Base-by-base conservation (phyloP, 2,888 invertebrate species). In the Lagria hirta region DNA sequence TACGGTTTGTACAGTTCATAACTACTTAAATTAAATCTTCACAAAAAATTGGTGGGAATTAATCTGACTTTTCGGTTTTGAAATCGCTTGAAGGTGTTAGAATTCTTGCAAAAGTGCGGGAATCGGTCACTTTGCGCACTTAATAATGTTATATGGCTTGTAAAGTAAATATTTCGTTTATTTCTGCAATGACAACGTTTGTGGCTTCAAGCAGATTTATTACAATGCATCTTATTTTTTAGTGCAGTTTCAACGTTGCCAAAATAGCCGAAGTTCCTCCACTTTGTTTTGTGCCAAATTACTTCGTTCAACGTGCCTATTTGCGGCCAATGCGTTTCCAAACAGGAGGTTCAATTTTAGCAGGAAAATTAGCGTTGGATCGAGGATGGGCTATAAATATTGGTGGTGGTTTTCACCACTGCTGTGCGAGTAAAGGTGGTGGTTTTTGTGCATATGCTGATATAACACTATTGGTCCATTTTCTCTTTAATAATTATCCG, bases 381-480 rank as follows among this genome's bases (percentile, higher is more conserved):
- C 72, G 84, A 21, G 90, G 90, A 2, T 93, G 91, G 90, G 83
- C 91, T 0, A 88, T 94, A 48, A 94, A 94, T 67, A 77, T 94
- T 13, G 94, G 93, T 0, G 94, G 90, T 6, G 93, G 93, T 0
- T 94, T 94, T 71, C 93, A 94, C 70, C 93, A 94, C 68, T 92
- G 92, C 67, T 84, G 85, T 49, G 76, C 80, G 0, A 74, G 78
- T 38, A 73, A 73, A 41, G 93, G 92, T 2, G 90, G 86, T 0
- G 93, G 94, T 0, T 94, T 94, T 73, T 94, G 93, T 70, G 83
- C 86, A 0, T 94, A 93, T 65, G 93, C 93, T 0, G 92, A 92
- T 64, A 91, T 94, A 30, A 87, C 90, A 0, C 73, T 94, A 53
- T 73, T 89, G 5, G 78, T 93, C 26, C 75, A 78, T 42, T 83